Evolutionary conservation across 2,888 invertebrate species (phyloP), one percentile per base, ranked within the genome.

Genomic region (Drosophila birchii): DNA sequence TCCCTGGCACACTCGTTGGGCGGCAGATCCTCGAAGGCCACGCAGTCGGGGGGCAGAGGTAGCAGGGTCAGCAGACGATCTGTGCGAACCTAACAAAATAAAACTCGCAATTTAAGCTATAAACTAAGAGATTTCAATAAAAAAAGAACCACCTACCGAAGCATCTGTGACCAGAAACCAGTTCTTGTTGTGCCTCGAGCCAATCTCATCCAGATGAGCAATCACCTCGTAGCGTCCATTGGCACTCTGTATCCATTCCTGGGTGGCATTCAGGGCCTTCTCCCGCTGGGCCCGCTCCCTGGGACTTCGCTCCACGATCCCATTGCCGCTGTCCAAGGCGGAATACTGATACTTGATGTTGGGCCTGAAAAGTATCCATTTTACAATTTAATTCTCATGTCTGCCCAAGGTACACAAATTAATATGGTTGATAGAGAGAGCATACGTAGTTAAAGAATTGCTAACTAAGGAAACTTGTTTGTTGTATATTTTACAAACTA

Each of bases 121-220:
- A 3, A 18, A 1, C 7, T 11, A 45, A 14, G 2, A 12, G 1
- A 36, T 1, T 11, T 32, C 0, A 26, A 26, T 1, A 3, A 1
- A 9, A 1, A 34, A 3, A 0, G 1, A 1, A 6, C 64, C 12
- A 1, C 90, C 81, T 77, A 95, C 95, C 92, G 95, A 95, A 81
- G 95, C 95, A 92, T 98, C 98, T 88, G 95, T 95, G 70, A 98
- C 96, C 32, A 96, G 95, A 92, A 98, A 98, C 98, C 98, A 98
- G 92, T 97, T 95, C 92, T 98, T 98, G 92, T 96, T 96, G 59
- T 96, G 94, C 61, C 98, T 94, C 44, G 96, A 96, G 12, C 98
- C 98, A 76, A 98, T 96, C 78, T 96, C 95, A 88, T 95, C 95
- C 77, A 98, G 94, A 88, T 97, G 96, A 58, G 96, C 95, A 81